Evolutionary conservation across 2,888 invertebrate species (phyloP).

Genomic region (Sylvicola cinctus): DNA sequence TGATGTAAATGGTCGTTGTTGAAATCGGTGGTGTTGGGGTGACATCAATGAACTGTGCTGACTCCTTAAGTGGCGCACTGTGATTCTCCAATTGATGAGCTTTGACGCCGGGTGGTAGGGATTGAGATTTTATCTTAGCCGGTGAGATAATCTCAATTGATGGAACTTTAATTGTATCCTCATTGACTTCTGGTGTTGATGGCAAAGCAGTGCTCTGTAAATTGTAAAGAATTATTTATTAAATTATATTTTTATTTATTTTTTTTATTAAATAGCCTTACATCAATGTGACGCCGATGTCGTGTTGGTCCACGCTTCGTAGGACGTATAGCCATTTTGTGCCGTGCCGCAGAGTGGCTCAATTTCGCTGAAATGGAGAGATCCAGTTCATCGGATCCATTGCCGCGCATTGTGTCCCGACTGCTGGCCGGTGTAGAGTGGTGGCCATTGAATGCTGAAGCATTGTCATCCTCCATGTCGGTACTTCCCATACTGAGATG

Average conservation of each 20-base stretch:
- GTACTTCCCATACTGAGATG: conserved; percentile 63
- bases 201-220: conserved; percentile 33
- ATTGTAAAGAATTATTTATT: conserved; percentile 3
- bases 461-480: conserved; percentile 40
- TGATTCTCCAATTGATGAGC: conserved; percentile 16
- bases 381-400: neutral
- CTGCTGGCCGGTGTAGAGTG: neutral
- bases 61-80: neutral
- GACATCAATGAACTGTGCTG: neutral
- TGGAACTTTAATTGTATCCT: conserved; percentile 43
- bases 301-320: conserved; percentile 53
- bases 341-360: conserved; percentile 60
- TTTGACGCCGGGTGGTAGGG: conserved; percentile 19
- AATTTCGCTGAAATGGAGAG: conserved; percentile 28
- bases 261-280: neutral
- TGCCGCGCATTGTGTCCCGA: neutral
- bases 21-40: neutral
- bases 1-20: conserved; percentile 1
- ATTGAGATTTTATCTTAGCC: conserved; percentile 21
- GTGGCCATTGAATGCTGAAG: conserved; percentile 5
- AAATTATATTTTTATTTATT: no score
- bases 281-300: conserved; percentile 30
- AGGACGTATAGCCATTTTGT: conserved; percentile 60
- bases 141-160: conserved; percentile 33
- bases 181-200: conserved; percentile 57